Base-by-base conservation (phyloP, 2,113 vertebrate genomes). In the Amphilophus citrinellus region DNA sequence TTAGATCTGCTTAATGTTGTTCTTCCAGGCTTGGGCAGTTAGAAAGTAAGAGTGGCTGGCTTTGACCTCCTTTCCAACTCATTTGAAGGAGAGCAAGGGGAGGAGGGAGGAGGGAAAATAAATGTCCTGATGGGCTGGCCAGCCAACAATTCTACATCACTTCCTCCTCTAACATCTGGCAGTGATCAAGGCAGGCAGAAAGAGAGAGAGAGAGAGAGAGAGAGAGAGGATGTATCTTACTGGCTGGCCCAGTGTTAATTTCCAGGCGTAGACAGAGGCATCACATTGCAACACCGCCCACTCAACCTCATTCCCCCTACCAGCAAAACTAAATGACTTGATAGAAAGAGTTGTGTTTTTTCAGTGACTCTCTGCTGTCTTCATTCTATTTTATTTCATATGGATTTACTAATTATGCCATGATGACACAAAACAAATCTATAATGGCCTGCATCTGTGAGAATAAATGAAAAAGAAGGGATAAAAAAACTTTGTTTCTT, bases 101-200 rank as follows among this genome's bases (percentile, higher is more conserved):
- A 84, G 84, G 89, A 80, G 83, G 66, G 9, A 66, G 65, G 73
- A 87, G 85, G 84, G 85, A 85, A 87, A 93, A 91, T 84, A 85
- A 94, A 85, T 57, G 88, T 89, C 84, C 85, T 84, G 87, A 90
- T 88, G 80, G 47, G 90, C 86, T 57, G 81, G 77, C 77, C 73
- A 91, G 94, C 95, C 88, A 92, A 93, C 84, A 93, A 93, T 89
- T 84, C 87, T 91, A 86, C 93, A 87, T 95, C 80, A 89, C 95
- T 97, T 97, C 94, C 94, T 97, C 90, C 89, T 90, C 88, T 73
- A 85, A 86, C 95, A 96, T 96, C 95, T 96, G 96, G 95, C 91
- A 95, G 88, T 91, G 87, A 94, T 95, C 94, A 95, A 91, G 85
- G 83, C 79, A 50, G 77, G 86, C 84, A 87, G 58, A 75, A 92